Conservation (phyloP, 2,797 vertebrate genomes). For the Phoeniculus purpureus region DNA sequence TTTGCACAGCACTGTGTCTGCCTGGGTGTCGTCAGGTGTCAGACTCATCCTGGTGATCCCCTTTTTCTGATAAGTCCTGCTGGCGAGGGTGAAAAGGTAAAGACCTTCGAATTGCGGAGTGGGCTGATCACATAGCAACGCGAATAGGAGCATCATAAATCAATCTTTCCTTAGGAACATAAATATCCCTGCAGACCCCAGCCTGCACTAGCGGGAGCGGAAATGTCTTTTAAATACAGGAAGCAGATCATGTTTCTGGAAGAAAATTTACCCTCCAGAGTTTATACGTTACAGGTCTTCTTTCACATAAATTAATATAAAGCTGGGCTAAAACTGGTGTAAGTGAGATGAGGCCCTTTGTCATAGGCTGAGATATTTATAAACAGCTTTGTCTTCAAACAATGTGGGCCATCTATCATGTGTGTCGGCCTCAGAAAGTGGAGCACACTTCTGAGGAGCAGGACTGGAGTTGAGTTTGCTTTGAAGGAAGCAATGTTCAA, state of each 20-base stretch:
- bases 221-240: slow-evolving; percentile 48
- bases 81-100: not conserved
- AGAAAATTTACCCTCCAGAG: slow-evolving; percentile 14
- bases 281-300: not conserved
- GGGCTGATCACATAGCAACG: not conserved
- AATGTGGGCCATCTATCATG: slow-evolving; percentile 31
- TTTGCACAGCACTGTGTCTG: not conserved
- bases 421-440: not conserved
- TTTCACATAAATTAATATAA: slow-evolving; percentile 32
- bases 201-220: not conserved
- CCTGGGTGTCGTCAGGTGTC: not conserved
- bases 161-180: slow-evolving; percentile 19
- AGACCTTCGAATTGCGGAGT: not conserved
- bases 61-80: not conserved
- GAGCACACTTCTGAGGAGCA: not conserved
- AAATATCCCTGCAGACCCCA: not conserved
- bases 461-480: not conserved
- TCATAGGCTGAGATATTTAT: slow-evolving; percentile 51
- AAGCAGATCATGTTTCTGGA: not conserved
- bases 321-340: slow-evolving; percentile 27
- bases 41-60: not conserved
- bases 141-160: slow-evolving; percentile 22
- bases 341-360: slow-evolving; percentile 30
- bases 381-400: slow-evolving; percentile 61
- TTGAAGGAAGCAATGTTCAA: not conserved